Conservation (phyloP, 2,888 invertebrate genomes). For the Plebejus anna region DNA sequence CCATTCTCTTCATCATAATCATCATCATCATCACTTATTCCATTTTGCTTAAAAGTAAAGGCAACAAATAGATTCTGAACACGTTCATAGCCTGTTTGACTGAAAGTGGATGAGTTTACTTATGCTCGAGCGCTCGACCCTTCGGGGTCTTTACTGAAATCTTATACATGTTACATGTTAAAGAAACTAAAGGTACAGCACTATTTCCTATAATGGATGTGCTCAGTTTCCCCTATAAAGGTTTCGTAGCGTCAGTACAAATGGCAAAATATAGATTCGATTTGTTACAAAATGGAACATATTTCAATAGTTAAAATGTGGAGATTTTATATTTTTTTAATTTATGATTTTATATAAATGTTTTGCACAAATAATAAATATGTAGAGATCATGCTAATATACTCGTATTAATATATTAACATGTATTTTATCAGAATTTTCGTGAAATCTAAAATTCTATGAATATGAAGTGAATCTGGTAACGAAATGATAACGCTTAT, state of each 20-base stretch:
- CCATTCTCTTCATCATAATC: background rate
- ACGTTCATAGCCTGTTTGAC: constrained; percentile 31
- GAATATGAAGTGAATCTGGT: background rate
- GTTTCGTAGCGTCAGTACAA: constrained; percentile 21
- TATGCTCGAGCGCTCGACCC: constrained; percentile 29
- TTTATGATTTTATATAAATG: too few species aligned
- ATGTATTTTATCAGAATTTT: background rate
- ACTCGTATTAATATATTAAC: too few species aligned
- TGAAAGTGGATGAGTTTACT: constrained; percentile 32
- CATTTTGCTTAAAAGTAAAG: background rate
- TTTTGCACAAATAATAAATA: too few species aligned
- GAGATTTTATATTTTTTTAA: too few species aligned
- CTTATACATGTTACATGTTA: constrained; percentile 32
- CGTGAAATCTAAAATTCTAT: background rate
- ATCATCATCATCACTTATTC: background rate
- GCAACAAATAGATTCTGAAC: constrained; percentile 28
- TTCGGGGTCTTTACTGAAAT: constrained; percentile 32
- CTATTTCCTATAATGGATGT: constrained; percentile 20
- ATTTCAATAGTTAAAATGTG: too few species aligned
- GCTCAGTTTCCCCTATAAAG: constrained; percentile 12
- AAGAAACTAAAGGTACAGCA: constrained; percentile 29
- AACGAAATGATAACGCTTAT: background rate
- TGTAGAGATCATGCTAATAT: too few species aligned
- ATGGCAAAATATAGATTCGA: background rate
- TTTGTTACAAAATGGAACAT: background rate